These are phyloP conservation scores for Garrulus glandarius DNA, from an alignment of 2,797 vertebrate genomes.

Conservation along the genomic window DNA sequence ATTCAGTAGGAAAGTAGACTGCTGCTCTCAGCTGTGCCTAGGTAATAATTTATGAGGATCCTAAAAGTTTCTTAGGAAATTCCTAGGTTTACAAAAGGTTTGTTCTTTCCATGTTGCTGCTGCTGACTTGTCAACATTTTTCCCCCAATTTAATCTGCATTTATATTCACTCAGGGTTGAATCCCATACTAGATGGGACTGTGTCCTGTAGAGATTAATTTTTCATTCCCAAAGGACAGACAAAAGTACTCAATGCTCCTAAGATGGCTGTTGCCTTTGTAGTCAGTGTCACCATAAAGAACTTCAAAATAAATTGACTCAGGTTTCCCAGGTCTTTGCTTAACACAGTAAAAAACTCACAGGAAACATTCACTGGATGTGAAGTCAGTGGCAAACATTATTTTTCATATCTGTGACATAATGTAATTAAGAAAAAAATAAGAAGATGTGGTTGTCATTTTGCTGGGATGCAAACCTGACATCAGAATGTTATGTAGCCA, in stretches of 20 bases:
- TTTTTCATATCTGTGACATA: background rate
- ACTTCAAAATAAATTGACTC: background rate
- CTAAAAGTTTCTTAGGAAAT: background rate
- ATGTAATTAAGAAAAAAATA: background rate
- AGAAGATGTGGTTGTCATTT: background rate
- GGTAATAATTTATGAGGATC: background rate
- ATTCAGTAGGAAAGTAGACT: background rate
- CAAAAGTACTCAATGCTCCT: background rate
- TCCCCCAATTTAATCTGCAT: background rate
- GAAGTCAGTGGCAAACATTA: background rate
- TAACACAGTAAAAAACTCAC: background rate
- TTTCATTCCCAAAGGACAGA: background rate
- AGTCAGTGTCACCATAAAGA: background rate
- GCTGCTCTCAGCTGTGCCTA: background rate
- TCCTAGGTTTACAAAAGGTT: background rate
- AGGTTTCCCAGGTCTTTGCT: background rate
- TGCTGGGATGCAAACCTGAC: background rate
- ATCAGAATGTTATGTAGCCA: background rate
- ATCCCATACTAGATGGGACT: background rate
- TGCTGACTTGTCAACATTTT: background rate
- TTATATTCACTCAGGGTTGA: background rate
- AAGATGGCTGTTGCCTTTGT: background rate
- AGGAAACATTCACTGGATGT: background rate
- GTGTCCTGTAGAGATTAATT: background rate
- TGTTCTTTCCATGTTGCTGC: background rate